Evolutionary conservation across 2,797 vertebrate species (phyloP).

Genomic region (Sarcophilus harrisii): DNA sequence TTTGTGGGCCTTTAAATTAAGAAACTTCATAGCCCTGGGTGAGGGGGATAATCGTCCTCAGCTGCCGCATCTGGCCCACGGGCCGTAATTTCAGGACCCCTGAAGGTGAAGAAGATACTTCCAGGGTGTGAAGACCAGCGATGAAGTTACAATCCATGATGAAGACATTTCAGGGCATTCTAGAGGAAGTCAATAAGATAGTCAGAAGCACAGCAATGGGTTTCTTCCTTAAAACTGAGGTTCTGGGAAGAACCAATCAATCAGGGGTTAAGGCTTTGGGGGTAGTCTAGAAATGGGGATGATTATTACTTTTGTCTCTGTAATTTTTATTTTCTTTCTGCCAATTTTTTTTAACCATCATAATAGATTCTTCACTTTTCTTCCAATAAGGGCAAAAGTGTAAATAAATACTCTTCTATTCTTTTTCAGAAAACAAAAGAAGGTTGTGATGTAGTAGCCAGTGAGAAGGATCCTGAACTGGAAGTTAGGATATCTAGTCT

Average conservation of each 20-base stretch:
- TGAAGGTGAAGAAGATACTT: neutral
- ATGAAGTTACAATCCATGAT: neutral
- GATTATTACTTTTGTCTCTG: neutral
- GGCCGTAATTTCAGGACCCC: too few species aligned
- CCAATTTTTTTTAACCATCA: neutral
- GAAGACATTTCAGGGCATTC: neutral
- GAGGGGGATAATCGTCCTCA: too few species aligned
- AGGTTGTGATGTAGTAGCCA: neutral
- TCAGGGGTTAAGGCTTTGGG: neutral
- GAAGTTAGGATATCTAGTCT: neutral
- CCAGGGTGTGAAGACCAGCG: neutral
- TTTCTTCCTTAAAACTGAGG: neutral
- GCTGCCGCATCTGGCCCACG: too few species aligned
- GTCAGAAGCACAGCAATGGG: neutral
- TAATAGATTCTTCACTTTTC: conserved; percentile 8
- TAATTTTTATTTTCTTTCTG: conserved; percentile 2
- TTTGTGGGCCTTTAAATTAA: too few species aligned
- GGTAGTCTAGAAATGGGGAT: conserved; percentile 11
- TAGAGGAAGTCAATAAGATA: neutral
- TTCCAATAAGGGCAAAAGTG: neutral
- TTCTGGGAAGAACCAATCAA: neutral
- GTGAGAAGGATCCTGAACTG: neutral
- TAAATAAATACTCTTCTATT: neutral
- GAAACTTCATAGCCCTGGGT: too few species aligned
- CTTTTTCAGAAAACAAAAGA: neutral